phyloP scores from a whole-genome alignment of 2,797 vertebrate genomes.

The Myioborus melanocephalus region DNA sequence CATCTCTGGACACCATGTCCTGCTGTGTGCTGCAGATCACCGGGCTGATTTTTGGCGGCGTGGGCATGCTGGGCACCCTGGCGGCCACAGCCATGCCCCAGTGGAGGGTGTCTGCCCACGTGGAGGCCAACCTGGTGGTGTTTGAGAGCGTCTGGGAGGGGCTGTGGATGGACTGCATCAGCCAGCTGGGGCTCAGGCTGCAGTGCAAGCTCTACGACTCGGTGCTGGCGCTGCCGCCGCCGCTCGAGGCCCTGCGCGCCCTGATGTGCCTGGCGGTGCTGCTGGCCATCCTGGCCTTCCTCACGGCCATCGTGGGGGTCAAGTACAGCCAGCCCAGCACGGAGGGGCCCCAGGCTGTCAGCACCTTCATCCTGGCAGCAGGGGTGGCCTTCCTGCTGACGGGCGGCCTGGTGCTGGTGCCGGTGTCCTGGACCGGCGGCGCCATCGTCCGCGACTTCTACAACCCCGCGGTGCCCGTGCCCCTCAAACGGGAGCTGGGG shows the following conservation, averaged over 20 bases:
- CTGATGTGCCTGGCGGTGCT: slow-evolving; percentile 82
- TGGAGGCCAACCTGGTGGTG: slow-evolving; percentile 88
- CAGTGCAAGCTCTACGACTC: slow-evolving; percentile 79
- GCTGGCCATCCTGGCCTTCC: slow-evolving; percentile 76
- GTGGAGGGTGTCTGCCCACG: slow-evolving; percentile 91
- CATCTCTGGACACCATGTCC: slow-evolving; percentile 49
- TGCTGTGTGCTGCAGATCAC: slow-evolving; percentile 78
- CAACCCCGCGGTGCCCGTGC: slow-evolving; percentile 78
- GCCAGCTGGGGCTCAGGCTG: slow-evolving; percentile 82
- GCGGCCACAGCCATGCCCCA: slow-evolving; percentile 91
- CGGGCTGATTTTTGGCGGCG: slow-evolving; percentile 79
- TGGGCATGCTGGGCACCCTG: slow-evolving; percentile 82
- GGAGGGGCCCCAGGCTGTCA: slow-evolving; percentile 66
- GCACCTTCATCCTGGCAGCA: slow-evolving; percentile 54
- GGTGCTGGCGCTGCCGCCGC: slow-evolving; percentile 75
- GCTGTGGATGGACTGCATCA: slow-evolving; percentile 92
- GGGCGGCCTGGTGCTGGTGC: slow-evolving; percentile 81
- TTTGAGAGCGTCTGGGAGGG: slow-evolving; percentile 92
- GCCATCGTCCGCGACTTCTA: slow-evolving; percentile 88
- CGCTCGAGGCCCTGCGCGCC: slow-evolving; percentile 81
- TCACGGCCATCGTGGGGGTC: slow-evolving; percentile 81
- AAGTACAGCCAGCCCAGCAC: slow-evolving; percentile 77
- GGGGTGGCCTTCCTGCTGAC: slow-evolving; percentile 37
- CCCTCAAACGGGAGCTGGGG: slow-evolving; percentile 89
- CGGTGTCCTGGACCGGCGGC: slow-evolving; percentile 87